Evolutionary conservation across 1,140 invertebrate species (phyloP), one percentile per base, ranked within the genome.

Genomic region (Calliopsis andreniformis): DNA sequence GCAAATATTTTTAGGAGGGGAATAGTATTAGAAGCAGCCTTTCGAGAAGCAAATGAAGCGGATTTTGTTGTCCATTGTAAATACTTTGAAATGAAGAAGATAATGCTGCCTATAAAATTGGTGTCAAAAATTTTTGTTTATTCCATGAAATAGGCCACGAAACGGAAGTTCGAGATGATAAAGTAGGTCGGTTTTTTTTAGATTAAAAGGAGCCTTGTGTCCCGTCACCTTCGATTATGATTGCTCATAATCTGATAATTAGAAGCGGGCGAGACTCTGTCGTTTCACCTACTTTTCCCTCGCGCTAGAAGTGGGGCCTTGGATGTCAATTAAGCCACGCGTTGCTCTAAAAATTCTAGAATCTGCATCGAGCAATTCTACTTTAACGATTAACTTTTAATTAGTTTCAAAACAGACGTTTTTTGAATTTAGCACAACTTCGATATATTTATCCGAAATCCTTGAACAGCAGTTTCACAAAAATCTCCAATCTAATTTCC

Each of bases 201-300:
- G 35, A 16, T 14, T 39, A 39, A 10, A 18, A 32, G 25, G 39
- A 47, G 30, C 67, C 67, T 69, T 69, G 67, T 18, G 25, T 25
- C 25, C 25, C 23, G 70, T 64, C 70, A 73, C 61, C 59, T 73
- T 73, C 61, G 61, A 73, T 72, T 51, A 63, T 20, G 32, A 39
- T 64, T 55, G 35, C 35, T 53, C 49, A 32, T 73, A 73, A 73
- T 73, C 49, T 64, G 61, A 73, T 64, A 63, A 64, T 73, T 73
- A 72, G 5, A 39, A 55, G 12, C 47, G 18, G 58, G 35, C 18
- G 35, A 25, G 30, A 53, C 23, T 49, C 12, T 2, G 67, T n/a
- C 56, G 55, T 35, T 25, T 62, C 59, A 72, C 70, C 59, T 72
- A 64, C 35, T 43, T 72, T 53, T 72, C 32, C 10, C 28, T 47